Percentiles rank a stretch among this genome's conserved stretches.
Conservation (phyloP, 2,888 invertebrate genomes). For the Ophonus ardosiacus region DNA sequence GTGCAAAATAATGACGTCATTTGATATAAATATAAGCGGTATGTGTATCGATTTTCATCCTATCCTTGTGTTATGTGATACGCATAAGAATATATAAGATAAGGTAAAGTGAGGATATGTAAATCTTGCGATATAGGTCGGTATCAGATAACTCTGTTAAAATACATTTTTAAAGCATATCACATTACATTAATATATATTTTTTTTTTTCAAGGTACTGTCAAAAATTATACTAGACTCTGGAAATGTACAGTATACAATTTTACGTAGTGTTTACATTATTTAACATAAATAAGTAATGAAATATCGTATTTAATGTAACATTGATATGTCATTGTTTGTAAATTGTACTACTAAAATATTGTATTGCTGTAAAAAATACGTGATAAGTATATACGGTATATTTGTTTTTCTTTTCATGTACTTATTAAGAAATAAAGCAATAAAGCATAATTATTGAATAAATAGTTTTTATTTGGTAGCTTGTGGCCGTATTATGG, state of each 20-base stretch:
- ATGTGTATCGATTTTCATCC: neutral
- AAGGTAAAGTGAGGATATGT: neutral
- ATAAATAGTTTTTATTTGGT: too few relatives aligned
- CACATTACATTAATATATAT: neutral
- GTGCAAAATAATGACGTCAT: neutral
- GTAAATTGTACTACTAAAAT: neutral
- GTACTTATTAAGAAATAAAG: too few relatives aligned
- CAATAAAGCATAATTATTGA: too few relatives aligned
- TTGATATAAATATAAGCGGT: neutral
- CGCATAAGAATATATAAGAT: conserved; percentile 19
- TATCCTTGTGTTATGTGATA: conserved; percentile 17
- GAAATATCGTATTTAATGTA: neutral
- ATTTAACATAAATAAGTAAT: neutral
- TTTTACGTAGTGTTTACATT: neutral
- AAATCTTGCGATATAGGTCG: neutral
- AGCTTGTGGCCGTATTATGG: too few relatives aligned
- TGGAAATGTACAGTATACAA: neutral
- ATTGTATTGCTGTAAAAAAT: neutral
- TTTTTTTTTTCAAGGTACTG: too few relatives aligned
- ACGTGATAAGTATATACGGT: too few relatives aligned
- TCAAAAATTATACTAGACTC: too few relatives aligned
- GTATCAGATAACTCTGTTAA: conserved; percentile 5
- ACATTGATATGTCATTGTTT: neutral
- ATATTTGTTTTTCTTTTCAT: too few relatives aligned
- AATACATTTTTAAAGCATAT: neutral